phyloP scores from a whole-genome alignment of 2,888 invertebrate species.

The Antitype chi region DNA sequence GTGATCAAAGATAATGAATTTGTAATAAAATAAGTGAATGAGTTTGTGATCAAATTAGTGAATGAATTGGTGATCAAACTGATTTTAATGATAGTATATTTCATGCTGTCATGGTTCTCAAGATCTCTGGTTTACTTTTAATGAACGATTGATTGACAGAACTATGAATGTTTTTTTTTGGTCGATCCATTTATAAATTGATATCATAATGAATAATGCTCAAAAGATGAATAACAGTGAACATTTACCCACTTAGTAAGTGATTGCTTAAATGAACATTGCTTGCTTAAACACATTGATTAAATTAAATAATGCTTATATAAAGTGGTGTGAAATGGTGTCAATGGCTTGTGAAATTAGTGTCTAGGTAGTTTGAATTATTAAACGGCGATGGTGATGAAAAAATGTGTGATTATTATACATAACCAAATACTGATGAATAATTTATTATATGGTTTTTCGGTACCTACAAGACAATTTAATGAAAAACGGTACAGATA shows the following conservation, averaged over 20 bases:
- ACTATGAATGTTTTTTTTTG: not conserved
- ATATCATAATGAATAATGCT: conserved; percentile 3
- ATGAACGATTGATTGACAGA: not conserved
- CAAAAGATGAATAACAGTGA: conserved; percentile 2
- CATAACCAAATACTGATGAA: not conserved
- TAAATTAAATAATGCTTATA: not conserved
- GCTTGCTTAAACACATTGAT: not conserved
- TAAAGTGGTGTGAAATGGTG: not conserved
- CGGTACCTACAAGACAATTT: not conserved
- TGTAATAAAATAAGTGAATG: no score
- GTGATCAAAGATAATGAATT: not conserved
- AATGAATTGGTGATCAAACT: not conserved
- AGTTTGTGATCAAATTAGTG: no score
- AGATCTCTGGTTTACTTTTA: not conserved
- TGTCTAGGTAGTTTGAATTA: no score
- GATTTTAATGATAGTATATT: not conserved
- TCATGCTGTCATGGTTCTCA: not conserved
- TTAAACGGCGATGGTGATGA: not conserved
- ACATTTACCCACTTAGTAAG: not conserved
- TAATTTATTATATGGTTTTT: not conserved
- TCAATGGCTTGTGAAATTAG: not conserved
- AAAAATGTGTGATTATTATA: not conserved
- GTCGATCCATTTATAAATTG: not conserved
- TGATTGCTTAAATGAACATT: not conserved
- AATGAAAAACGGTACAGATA: not conserved